A percentile compares a stretch with the other conserved stretches of the same genome.
Conservation (phyloP, 1,140 invertebrate species). For the Saccostrea echinata region DNA sequence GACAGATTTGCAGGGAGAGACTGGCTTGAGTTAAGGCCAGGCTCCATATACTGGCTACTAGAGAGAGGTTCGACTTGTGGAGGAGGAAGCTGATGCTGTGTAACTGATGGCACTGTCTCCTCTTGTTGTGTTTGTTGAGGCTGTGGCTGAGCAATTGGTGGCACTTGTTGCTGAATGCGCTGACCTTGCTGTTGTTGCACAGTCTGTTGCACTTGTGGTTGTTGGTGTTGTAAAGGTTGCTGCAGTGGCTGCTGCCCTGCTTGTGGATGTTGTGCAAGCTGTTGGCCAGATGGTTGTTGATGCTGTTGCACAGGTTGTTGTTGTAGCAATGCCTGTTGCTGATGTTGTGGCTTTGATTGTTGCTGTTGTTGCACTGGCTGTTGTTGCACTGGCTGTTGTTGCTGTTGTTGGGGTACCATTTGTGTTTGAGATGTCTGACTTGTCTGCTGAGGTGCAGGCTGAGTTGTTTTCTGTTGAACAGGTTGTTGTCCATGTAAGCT, state of each 20-base stretch:
- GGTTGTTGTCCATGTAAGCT: conserved; percentile 19
- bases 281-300: conserved; percentile 51
- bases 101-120: conserved; percentile 55
- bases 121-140: conserved; percentile 13
- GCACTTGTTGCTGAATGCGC: conserved; percentile 47
- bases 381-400: conserved; percentile 41
- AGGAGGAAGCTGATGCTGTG: conserved; percentile 53
- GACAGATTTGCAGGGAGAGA: conserved; percentile 49
- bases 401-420: conserved; percentile 45
- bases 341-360: conserved; percentile 53
- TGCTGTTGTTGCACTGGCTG: conserved; percentile 46
- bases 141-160: conserved; percentile 45
- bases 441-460: not conserved
- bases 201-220: conserved; percentile 8
- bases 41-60: conserved; percentile 49
- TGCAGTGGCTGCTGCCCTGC: conserved; percentile 50
- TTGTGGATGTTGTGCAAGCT: conserved; percentile 49
- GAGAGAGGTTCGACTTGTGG: conserved; percentile 31
- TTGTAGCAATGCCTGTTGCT: conserved; percentile 37
- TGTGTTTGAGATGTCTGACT: not conserved
- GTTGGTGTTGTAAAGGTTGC: conserved; percentile 52
- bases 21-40: not conserved
- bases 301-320: conserved; percentile 31
- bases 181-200: conserved; percentile 39
- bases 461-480: not conserved